Conservation (phyloP, 2,113 vertebrate genomes). For the Sisor rabdophorus region DNA sequence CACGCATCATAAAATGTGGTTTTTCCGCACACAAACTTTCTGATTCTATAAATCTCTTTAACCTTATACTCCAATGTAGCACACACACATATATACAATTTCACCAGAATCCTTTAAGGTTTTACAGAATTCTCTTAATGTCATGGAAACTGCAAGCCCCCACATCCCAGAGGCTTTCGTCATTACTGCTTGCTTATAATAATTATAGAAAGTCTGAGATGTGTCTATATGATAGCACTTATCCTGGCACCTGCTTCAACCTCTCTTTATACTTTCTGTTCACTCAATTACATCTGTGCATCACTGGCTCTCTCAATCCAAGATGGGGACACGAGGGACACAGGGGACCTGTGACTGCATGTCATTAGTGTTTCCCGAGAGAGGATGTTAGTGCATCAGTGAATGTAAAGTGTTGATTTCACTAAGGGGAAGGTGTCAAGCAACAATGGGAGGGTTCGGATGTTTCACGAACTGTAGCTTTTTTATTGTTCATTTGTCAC, state of each 20-base stretch:
- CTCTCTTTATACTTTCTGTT: conserved; percentile 12
- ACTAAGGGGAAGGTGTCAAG: conserved; percentile 18
- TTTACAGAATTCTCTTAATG: conserved; percentile 65
- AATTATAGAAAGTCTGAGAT: conserved; percentile 24
- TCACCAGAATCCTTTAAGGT: conserved; percentile 56
- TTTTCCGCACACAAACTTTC: not conserved
- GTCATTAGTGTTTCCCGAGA: conserved; percentile 42
- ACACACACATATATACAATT: conserved; percentile 48
- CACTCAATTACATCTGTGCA: conserved; percentile 22
- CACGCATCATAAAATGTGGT: conserved; percentile 13
- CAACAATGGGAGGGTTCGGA: conserved; percentile 30
- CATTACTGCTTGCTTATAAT: conserved; percentile 56
- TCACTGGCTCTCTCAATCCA: conserved; percentile 34
- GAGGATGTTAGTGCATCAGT: conserved; percentile 17
- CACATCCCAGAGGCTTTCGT: conserved; percentile 56
- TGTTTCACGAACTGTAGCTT: conserved; percentile 11
- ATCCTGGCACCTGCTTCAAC: conserved; percentile 29
- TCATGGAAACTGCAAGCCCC: conserved; percentile 66
- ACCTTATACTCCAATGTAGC: conserved; percentile 9
- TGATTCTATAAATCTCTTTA: conserved; percentile 18
- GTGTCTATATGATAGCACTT: conserved; percentile 29
- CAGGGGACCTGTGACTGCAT: conserved; percentile 20
- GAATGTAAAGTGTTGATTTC: conserved; percentile 29
- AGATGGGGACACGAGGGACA: conserved; percentile 12
- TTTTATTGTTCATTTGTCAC: not conserved